Conservation (phyloP, 2,113 vertebrate species). For the Pristiophorus japonicus region DNA sequence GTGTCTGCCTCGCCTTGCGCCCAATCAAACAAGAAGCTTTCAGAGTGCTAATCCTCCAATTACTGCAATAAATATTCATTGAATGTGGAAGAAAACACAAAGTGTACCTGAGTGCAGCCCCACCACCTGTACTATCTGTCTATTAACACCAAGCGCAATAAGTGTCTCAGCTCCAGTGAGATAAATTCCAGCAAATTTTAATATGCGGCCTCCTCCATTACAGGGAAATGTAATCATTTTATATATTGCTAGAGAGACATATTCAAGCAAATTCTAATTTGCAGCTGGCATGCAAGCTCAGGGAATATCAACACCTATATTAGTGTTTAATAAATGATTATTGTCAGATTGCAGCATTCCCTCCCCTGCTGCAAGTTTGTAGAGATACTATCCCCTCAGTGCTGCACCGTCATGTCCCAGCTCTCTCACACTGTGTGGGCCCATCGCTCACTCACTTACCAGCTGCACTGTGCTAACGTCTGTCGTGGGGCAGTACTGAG, state of each 20-base stretch:
- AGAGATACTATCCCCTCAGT: not conserved
- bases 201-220: constrained; percentile 30
- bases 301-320: constrained; percentile 27
- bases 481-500: too few species aligned
- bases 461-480: too few species aligned
- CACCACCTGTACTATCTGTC: not conserved
- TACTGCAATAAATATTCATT: constrained; percentile 22
- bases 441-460: not conserved
- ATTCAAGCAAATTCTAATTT: constrained; percentile 33
- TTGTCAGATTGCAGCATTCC: constrained; percentile 16
- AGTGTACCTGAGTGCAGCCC: not conserved
- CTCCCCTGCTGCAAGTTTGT: not conserved
- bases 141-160: constrained; percentile 15
- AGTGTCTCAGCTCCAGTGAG: constrained; percentile 1
- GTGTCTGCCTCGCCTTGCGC: not conserved
- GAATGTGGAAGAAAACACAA: not conserved
- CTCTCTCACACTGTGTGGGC: not conserved
- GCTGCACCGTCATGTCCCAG: not conserved
- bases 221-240: constrained; percentile 23
- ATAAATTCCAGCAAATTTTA: constrained; percentile 16
- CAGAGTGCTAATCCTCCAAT: constrained; percentile 29
- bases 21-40: constrained; percentile 11
- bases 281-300: constrained; percentile 20
- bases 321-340: constrained; percentile 35
- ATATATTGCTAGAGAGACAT: constrained; percentile 29